A percentile compares a stretch with the other conserved stretches of the same genome.
phyloP scores from a whole-genome alignment of 2,113 vertebrate species.

The Podocnemis expansa region DNA sequence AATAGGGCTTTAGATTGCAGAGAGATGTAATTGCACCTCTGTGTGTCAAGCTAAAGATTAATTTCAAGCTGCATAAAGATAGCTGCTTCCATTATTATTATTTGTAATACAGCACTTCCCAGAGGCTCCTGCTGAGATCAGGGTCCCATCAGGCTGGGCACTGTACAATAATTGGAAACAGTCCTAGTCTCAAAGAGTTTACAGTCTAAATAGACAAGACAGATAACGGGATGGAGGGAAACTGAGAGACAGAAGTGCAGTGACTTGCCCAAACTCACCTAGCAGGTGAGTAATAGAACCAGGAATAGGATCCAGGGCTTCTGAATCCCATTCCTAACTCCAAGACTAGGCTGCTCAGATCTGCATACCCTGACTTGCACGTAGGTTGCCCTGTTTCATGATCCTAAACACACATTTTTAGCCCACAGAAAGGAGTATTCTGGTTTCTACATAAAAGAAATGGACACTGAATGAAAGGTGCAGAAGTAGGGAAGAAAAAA shows the following conservation, averaged over 20 bases:
- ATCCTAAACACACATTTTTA: background rate
- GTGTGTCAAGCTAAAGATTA: background rate
- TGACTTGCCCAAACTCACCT: background rate
- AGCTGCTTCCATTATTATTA: background rate
- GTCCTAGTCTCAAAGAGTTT: fast-evolving
- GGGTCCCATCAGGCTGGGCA: background rate
- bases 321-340: background rate
- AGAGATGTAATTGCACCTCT: fast-evolving
- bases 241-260: background rate
- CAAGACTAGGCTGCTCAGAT: background rate
- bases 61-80: background rate
- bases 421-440: background rate
- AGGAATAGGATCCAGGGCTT: background rate
- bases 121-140: background rate
- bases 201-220: background rate
- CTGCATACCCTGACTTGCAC: too few relatives aligned
- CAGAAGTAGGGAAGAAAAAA: too few relatives aligned
- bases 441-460: too few relatives aligned
- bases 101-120: background rate
- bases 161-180: fast-evolving
- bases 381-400: too few relatives aligned
- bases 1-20: background rate
- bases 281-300: background rate
- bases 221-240: background rate
- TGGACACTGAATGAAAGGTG: too few relatives aligned